Evolutionary conservation across 2,888 invertebrate genomes (phyloP), one percentile per base, ranked within the genome.

Genomic region (Argyra leucocephala): DNA sequence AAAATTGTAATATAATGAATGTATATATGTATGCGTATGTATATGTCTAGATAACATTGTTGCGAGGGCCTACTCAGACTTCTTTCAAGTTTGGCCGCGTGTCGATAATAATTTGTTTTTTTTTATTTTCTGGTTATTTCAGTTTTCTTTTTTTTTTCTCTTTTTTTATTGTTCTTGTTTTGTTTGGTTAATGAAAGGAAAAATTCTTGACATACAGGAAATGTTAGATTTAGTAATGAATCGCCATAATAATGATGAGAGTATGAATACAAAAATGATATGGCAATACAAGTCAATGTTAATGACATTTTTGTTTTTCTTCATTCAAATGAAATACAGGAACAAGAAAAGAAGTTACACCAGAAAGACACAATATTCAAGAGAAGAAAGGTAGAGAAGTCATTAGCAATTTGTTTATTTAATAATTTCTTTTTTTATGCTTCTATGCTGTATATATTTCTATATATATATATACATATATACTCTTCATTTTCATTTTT

Each of bases 251-350:
- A 12, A 10, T 48, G 9, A 5, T 18, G 12, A 12, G 6, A 48
- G n/a, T 10, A 18, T 48, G 48, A 48, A 48, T 48, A 48, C 18
- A 48, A 18, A n/a, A 48, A 48, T 48, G n/a, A 48, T 48, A 48
- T 48, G 48, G 48, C 48, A 48, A 48, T n/a, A 48, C n/a, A 48
- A 48, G 48, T 48, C 48, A 48, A 48, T 48, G 48, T 48, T 48
- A 48, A 48, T 48, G 48, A 48, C 48, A 48, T 18, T 48, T 48
- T 48, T 48, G 12, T 48, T 48, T 48, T 48, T 48, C 15, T 48
- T 18, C n/a, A 18, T 48, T n/a, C 48, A 18, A 48, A 48, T 18
- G n/a, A 48, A n/a, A 48, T 12, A 48, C 2, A 48, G 18, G 2
- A 18, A n/a, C 5, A 48, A 3, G 18, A 48, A 48, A 48, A 48